Evolutionary conservation across 2,888 invertebrate species (phyloP), one percentile per base, ranked within the genome.

Genomic region (Melipona bicolor): DNA sequence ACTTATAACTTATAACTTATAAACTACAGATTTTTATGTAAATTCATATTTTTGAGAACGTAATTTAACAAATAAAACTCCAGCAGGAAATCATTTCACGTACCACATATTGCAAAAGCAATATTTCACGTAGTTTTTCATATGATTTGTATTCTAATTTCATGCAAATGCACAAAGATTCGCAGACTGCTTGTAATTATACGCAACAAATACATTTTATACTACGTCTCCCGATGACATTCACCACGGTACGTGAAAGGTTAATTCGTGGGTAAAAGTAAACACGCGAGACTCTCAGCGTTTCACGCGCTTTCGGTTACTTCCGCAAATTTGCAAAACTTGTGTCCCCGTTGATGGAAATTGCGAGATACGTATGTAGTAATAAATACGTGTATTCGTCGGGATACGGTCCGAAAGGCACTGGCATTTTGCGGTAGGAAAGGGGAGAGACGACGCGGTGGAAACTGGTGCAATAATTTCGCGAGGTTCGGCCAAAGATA

Each of bases 401-500:
- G 56, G 6, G 36, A 43, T 19, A 36, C 15, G 36, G 32, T 0
- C 21, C 73, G 64, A 62, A 43, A 19, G 43, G 32, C 15, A 15
- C 19, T 54, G 54, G 59, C 59, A 62, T 69, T 79, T 21, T n/a
- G 59, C 11, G 49, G 56, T 9, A 49, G 13, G 5, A 15, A 49
- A 61, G 43, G 50, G 36, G 49, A 17, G 73, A 36, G 68, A 75
- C 70, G 76, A 72, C 32, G 76, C 72, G 79, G 64, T 75, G 81
- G 81, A 71, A 82, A 82, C 78, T 83, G 74, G 83, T 81, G 87
- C 87, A 86, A 52, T 67, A 65, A 69, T 78, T 79, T 78, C 76
- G 74, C 11, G 86, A 71, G 81, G 77, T 80, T 77, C 50, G 49
- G 78, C 79, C 59, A 17, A 72, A 81, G 83, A 83, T 83, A 83